These are phyloP conservation scores for Coracopsis vasa DNA, from an alignment of 2,113 vertebrate genomes.

Conservation along the genomic window DNA sequence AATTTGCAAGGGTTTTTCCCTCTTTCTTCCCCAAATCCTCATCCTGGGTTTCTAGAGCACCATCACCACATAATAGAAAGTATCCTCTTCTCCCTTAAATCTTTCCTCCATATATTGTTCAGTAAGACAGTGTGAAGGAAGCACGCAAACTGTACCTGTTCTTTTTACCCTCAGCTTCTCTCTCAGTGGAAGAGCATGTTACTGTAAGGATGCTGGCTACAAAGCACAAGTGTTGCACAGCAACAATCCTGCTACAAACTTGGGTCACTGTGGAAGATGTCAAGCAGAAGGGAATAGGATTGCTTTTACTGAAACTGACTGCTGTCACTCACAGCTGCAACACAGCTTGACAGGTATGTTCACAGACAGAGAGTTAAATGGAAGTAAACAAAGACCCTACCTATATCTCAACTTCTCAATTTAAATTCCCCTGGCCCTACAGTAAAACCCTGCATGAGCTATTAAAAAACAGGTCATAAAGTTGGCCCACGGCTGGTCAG, in stretches of 20 bases:
- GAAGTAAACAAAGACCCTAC: not conserved
- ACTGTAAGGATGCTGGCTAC: not conserved
- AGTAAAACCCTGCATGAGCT: not conserved
- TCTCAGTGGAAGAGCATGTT: fast-evolving
- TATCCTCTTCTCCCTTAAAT: not conserved
- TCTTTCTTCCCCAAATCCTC: not conserved
- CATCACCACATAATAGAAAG: not conserved
- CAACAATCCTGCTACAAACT: not conserved
- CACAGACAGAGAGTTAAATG: not conserved
- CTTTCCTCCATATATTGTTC: not conserved
- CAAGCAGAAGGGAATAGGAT: not conserved
- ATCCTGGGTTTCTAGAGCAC: not conserved
- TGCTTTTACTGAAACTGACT: not conserved
- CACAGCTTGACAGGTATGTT: not conserved
- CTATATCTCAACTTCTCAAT: not conserved
- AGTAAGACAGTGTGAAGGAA: not conserved
- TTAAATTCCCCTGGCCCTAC: not conserved
- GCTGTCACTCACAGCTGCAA: not conserved
- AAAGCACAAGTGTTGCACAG: not conserved
- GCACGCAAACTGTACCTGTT: not conserved
- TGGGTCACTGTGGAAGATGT: not conserved
- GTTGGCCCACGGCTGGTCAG: fast-evolving
- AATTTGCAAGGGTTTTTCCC: not conserved
- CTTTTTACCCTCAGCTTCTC: not conserved
- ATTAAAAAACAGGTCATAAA: not conserved